Conservation (phyloP, 2,113 vertebrate genomes). For the Micromys minutus region DNA sequence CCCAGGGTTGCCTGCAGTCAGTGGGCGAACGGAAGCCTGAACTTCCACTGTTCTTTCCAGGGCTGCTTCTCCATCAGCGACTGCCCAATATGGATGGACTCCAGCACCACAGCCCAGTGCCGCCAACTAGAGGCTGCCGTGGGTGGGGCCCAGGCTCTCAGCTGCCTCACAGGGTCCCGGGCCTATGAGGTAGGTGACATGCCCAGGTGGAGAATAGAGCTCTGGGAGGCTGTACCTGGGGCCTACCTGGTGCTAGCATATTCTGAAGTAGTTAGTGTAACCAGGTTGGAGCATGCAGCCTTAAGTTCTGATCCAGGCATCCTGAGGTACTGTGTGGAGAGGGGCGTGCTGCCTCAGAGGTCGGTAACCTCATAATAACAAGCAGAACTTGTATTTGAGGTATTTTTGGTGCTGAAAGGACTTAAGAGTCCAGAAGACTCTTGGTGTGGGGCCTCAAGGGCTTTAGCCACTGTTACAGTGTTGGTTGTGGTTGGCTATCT, state of each 20-base stretch:
- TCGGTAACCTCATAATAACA: neutral
- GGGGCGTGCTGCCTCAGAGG: neutral
- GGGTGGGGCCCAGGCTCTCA: constrained; percentile 90
- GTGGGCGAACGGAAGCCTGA: neutral
- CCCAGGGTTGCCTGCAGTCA: fast-evolving
- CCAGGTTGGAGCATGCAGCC: fast-evolving
- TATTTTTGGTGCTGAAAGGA: neutral
- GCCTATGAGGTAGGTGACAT: constrained; percentile 92
- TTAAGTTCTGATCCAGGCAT: neutral
- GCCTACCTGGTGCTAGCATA: neutral
- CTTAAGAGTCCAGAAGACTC: neutral
- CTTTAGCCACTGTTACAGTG: neutral
- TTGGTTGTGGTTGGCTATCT: neutral
- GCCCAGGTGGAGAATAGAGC: fast-evolving
- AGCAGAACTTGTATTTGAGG: neutral
- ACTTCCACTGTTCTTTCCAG: constrained; percentile 78
- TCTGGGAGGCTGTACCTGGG: neutral
- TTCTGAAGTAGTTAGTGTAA: fast-evolving
- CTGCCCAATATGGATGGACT: constrained; percentile 98
- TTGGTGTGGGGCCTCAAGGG: neutral
- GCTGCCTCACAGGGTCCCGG: constrained; percentile 92
- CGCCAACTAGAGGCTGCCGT: constrained; percentile 86
- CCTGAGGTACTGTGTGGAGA: neutral
- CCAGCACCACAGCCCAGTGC: constrained; percentile 92
- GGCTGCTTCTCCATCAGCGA: constrained; percentile 89